Percentiles rank a stretch among this genome's conserved stretches.
Evolutionary conservation across 2,888 invertebrate genomes (phyloP).

Genomic region (Agrochola circellaris): DNA sequence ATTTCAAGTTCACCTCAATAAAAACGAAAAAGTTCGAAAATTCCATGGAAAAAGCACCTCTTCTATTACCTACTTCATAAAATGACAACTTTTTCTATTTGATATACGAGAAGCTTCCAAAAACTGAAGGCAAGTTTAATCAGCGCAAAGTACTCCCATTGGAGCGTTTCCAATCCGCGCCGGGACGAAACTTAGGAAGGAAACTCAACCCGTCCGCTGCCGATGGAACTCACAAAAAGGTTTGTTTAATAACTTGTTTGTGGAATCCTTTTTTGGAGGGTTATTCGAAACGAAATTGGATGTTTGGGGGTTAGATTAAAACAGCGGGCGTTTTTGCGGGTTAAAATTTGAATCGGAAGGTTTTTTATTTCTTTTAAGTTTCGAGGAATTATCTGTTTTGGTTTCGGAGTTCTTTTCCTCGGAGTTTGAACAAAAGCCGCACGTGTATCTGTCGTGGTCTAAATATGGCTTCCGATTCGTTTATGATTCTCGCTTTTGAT

Average conservation of each 20-base stretch:
- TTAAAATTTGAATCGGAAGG: constrained; percentile 31
- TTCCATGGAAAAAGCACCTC: constrained; percentile 2
- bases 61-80: constrained; percentile 33
- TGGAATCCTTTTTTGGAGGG: constrained; percentile 51
- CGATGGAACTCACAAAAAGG: constrained; percentile 59
- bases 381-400: constrained; percentile 26
- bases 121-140: constrained; percentile 62
- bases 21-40: constrained; percentile 29
- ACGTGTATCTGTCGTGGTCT: neutral
- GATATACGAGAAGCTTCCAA: constrained; percentile 50
- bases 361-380: constrained; percentile 43
- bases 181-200: constrained; percentile 42
- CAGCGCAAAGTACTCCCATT: constrained; percentile 60
- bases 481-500: constrained; percentile 5
- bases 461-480: neutral
- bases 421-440: neutral
- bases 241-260: constrained; percentile 63
- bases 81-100: constrained; percentile 58
- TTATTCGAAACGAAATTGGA: constrained; percentile 53
- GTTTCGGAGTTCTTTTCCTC: neutral
- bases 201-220: constrained; percentile 59
- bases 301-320: constrained; percentile 56
- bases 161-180: constrained; percentile 54
- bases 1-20: constrained; percentile 18
- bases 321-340: constrained; percentile 33